Evolutionary conservation across 2,888 invertebrate species (phyloP).

Genomic region (Catocala nupta): DNA sequence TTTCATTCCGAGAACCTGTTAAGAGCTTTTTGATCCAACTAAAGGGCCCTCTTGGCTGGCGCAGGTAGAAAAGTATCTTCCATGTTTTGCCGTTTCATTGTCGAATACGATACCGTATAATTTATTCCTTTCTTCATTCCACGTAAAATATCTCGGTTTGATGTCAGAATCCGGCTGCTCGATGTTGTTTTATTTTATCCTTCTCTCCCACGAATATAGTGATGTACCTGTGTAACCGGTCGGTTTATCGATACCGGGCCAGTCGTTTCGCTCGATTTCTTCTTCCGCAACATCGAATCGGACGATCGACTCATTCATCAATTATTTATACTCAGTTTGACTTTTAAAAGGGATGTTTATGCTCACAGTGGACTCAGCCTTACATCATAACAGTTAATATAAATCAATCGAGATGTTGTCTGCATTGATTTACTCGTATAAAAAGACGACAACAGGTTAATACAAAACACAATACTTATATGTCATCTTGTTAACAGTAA

Average conservation of each 20-base stretch:
- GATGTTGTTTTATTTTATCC: slow-evolving; percentile 58
- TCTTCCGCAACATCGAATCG: slow-evolving; percentile 69
- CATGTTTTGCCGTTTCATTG: slow-evolving; percentile 67
- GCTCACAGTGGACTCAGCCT: slow-evolving; percentile 45
- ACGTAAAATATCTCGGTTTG: slow-evolving; percentile 59
- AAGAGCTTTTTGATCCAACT: slow-evolving; percentile 56
- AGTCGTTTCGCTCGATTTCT: slow-evolving; percentile 73
- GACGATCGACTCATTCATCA: slow-evolving; percentile 67
- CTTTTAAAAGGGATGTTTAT: slow-evolving; percentile 64
- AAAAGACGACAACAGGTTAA: background rate
- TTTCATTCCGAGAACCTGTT: slow-evolving; percentile 65
- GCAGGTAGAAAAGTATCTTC: slow-evolving; percentile 64
- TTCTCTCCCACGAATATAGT: slow-evolving; percentile 70
- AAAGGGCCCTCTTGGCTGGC: slow-evolving; percentile 56
- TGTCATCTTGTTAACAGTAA: background rate
- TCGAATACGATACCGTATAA: slow-evolving; percentile 59
- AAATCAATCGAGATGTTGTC: slow-evolving; percentile 45
- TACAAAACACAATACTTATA: no score
- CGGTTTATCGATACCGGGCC: slow-evolving; percentile 65
- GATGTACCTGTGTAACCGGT: slow-evolving; percentile 63
- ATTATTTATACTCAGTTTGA: slow-evolving; percentile 73
- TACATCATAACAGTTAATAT: slow-evolving; percentile 63
- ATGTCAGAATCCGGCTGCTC: slow-evolving; percentile 44
- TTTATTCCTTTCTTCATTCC: slow-evolving; percentile 65
- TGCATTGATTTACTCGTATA: background rate